Percentiles rank a stretch among this genome's conserved stretches.
These are phyloP conservation scores for Balearica regulorum DNA, from an alignment of 2,797 vertebrate species.

Conservation along the genomic window DNA sequence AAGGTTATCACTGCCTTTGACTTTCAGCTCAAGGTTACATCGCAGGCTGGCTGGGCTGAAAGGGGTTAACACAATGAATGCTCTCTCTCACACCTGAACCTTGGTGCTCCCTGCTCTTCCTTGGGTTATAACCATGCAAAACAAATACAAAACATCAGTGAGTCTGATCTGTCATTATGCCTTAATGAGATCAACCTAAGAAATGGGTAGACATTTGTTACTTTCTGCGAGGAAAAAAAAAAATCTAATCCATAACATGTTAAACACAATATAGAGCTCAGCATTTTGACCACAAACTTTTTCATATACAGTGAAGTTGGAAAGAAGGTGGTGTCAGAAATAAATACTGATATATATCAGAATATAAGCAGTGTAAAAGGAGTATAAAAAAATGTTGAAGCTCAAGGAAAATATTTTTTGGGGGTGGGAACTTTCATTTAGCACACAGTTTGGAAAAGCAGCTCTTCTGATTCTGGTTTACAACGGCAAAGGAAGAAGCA, in stretches of 20 bases:
- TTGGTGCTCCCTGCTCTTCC: neutral
- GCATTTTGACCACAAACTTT: neutral
- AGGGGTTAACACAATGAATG: neutral
- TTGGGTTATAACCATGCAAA: neutral
- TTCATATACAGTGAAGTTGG: neutral
- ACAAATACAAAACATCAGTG: neutral
- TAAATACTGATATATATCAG: neutral
- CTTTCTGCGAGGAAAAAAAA: neutral
- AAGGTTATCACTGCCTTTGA: neutral
- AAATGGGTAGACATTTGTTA: neutral
- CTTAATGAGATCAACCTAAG: neutral
- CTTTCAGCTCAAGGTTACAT: neutral
- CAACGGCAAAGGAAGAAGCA: neutral
- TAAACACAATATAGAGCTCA: neutral
- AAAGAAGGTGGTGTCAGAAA: neutral
- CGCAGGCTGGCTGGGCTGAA: neutral
- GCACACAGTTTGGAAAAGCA: neutral
- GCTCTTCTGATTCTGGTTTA: neutral
- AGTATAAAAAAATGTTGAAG: neutral
- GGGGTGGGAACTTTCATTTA: neutral
- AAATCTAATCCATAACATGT: fast-evolving
- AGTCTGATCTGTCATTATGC: neutral
- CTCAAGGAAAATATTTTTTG: neutral
- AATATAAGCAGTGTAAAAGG: neutral
- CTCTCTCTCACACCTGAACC: neutral